Conservation (phyloP, 2,113 vertebrate species). For the Ifrita kowaldi region DNA sequence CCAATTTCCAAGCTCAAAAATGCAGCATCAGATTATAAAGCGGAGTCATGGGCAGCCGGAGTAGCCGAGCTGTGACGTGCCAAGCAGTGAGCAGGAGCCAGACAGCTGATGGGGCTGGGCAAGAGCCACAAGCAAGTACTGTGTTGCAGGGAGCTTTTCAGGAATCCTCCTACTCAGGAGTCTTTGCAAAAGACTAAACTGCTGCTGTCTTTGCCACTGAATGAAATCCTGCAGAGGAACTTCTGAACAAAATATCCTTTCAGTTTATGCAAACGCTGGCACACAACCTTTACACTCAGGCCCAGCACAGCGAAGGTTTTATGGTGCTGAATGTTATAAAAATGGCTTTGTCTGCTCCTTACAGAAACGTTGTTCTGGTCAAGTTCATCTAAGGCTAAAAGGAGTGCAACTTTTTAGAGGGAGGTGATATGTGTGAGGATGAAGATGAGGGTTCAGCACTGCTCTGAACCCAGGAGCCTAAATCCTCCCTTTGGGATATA, state of each 20-base stretch:
- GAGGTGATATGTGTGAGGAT: neutral
- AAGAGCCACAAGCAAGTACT: constrained; percentile 33
- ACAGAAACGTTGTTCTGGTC: neutral
- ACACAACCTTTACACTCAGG: neutral
- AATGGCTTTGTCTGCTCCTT: constrained; percentile 12
- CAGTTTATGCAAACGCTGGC: constrained; percentile 11
- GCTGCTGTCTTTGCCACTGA: constrained; percentile 26
- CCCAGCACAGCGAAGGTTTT: neutral
- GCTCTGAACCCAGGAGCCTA: neutral
- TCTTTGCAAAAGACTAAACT: constrained; percentile 47
- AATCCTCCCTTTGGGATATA: neutral
- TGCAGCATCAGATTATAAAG: neutral
- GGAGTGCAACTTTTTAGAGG: neutral
- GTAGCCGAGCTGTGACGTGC: neutral
- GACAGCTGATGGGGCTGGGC: constrained; percentile 37
- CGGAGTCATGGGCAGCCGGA: neutral
- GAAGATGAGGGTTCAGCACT: neutral
- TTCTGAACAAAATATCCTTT: constrained; percentile 49
- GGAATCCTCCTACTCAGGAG: constrained; percentile 47
- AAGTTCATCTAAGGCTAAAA: neutral
- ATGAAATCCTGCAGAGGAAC: constrained; percentile 36
- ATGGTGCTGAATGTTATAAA: constrained; percentile 7
- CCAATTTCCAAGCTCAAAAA: neutral
- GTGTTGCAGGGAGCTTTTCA: constrained; percentile 43
- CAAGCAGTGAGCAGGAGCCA: constrained; percentile 28